Percentiles rank a stretch among this genome's conserved stretches.
Evolutionary conservation across 2,797 vertebrate genomes (phyloP).

Genomic region (Decapterus maruadsi): DNA sequence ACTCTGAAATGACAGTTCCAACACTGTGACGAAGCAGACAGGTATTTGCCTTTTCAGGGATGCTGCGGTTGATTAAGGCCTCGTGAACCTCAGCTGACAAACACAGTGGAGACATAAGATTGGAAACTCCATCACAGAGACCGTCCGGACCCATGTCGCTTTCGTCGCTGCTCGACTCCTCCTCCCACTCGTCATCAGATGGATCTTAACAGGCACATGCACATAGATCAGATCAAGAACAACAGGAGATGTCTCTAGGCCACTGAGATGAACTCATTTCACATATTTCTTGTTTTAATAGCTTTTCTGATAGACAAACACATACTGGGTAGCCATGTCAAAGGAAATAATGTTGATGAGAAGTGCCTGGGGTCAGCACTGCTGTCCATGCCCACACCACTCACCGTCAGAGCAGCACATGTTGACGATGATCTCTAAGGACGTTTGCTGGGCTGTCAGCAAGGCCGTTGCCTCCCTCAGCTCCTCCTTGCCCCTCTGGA

Average conservation of each 20-base stretch:
- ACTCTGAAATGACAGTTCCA: slow-evolving; percentile 14
- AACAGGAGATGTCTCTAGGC: slow-evolving; percentile 2
- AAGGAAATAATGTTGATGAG: slow-evolving; percentile 60
- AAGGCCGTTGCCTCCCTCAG: slow-evolving; percentile 91
- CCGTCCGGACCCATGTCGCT: slow-evolving; percentile 91
- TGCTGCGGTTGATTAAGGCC: slow-evolving; percentile 88
- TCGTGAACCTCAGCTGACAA: slow-evolving; percentile 93
- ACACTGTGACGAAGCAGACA: background rate
- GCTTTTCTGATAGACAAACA: slow-evolving; percentile 32
- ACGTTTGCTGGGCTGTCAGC: slow-evolving; percentile 95
- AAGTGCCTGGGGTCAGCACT: slow-evolving; percentile 57
- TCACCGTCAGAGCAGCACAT: slow-evolving; percentile 98
- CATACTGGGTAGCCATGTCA: slow-evolving; percentile 52
- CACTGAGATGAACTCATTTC: slow-evolving; percentile 6
- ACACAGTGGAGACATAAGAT: slow-evolving; percentile 92
- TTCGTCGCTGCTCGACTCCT: slow-evolving; percentile 95
- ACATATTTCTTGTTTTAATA: slow-evolving; percentile 7
- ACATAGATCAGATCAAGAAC: slow-evolving; percentile 9
- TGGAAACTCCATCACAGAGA: slow-evolving; percentile 82
- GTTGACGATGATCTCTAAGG: slow-evolving; percentile 97
- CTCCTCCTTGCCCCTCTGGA: slow-evolving; percentile 90
- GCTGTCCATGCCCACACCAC: slow-evolving; percentile 70
- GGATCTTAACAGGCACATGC: slow-evolving; percentile 82
- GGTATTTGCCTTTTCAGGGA: slow-evolving; percentile 92
- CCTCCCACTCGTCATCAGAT: slow-evolving; percentile 97